These are phyloP conservation scores for Chionis minor DNA, from an alignment of 2,113 vertebrate genomes.

Conservation along the genomic window DNA sequence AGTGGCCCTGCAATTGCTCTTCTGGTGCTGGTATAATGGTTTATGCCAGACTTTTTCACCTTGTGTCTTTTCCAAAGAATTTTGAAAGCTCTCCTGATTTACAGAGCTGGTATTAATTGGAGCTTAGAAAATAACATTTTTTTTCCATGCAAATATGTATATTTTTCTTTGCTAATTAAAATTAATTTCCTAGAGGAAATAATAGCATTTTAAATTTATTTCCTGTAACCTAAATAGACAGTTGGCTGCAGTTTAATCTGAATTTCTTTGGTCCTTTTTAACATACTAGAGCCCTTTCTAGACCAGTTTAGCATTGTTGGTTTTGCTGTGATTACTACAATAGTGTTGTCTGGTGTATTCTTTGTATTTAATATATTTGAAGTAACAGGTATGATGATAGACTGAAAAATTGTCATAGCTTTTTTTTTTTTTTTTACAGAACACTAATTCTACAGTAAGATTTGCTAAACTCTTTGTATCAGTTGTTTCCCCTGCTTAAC, in stretches of 20 bases:
- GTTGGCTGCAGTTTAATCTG: not conserved
- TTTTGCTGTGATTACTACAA: not conserved
- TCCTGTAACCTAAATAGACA: not conserved
- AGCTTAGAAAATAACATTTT: not conserved
- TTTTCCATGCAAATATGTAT: not conserved
- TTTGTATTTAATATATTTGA: not conserved
- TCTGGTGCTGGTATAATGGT: not conserved
- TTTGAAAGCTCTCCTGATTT: not conserved
- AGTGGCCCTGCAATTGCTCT: not conserved
- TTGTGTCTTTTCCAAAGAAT: not conserved
- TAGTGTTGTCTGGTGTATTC: not conserved
- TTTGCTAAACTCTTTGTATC: not conserved
- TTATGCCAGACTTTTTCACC: not conserved
- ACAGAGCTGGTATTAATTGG: not conserved
- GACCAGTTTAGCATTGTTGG: not conserved
- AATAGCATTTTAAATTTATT: not conserved
- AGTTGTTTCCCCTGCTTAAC: not conserved
- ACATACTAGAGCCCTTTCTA: not conserved
- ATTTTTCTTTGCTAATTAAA: not conserved
- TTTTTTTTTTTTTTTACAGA: not conserved
- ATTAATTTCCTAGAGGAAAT: not conserved
- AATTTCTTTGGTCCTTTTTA: not conserved
- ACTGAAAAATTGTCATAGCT: not conserved
- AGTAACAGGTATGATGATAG: not conserved
- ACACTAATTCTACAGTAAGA: not conserved